These are phyloP conservation scores for Philopotamus ludificatus DNA, from an alignment of 1,140 invertebrate species.

Conservation along the genomic window DNA sequence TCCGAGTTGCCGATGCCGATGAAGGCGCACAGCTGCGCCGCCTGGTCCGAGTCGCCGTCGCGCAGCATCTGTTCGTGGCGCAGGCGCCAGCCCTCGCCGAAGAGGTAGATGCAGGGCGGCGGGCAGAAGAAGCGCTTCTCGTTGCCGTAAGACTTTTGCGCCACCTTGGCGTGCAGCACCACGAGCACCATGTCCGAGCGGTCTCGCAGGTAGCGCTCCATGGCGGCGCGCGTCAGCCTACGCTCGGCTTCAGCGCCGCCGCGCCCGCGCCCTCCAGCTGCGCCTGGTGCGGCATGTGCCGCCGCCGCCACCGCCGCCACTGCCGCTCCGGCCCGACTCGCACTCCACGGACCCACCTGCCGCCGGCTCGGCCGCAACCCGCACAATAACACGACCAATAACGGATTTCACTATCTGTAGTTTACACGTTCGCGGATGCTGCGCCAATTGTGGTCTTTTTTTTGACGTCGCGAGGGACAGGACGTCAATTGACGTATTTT, in stretches of 20 bases:
- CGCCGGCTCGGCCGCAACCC: neutral
- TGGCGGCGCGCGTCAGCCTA: conserved; percentile 86
- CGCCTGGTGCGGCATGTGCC: conserved; percentile 69
- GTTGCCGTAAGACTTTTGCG: conserved; percentile 99
- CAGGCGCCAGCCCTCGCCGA: conserved; percentile 95
- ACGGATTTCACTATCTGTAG: too few species aligned
- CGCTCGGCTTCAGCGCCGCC: conserved; percentile 61
- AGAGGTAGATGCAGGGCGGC: conserved; percentile 97
- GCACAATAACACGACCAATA: too few species aligned
- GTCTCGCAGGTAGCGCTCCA: conserved; percentile 93
- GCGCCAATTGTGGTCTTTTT: too few species aligned
- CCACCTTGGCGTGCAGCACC: conserved; percentile 97
- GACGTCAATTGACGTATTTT: too few species aligned
- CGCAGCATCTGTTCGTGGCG: conserved; percentile 88
- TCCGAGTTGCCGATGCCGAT: conserved; percentile 99
- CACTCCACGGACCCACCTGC: neutral
- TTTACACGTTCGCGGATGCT: too few species aligned
- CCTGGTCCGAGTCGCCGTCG: conserved; percentile 86
- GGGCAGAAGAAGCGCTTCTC: conserved; percentile 99
- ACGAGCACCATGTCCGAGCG: conserved; percentile 95
- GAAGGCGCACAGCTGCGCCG: conserved; percentile 92
- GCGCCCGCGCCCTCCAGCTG: conserved; percentile 1
- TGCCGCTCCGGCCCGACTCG: neutral
- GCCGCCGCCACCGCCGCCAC: conserved; percentile 45
- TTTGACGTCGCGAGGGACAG: too few species aligned